Evolutionary conservation across 2,888 invertebrate species (phyloP), one percentile per base, ranked within the genome.

Genomic region (Parnassius mnemosyne): DNA sequence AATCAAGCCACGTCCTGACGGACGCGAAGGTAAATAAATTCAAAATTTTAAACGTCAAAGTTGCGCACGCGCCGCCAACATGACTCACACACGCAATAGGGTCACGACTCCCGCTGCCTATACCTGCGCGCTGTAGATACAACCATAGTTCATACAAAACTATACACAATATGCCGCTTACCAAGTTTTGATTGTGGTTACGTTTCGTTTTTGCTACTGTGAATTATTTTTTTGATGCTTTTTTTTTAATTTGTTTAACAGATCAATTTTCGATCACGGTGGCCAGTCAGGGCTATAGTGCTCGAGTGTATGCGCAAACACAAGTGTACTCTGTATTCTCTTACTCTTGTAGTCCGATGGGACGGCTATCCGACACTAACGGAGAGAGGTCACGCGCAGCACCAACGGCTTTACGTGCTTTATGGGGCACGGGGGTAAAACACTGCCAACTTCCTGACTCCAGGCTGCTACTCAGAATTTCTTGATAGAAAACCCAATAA

Each of bases 1-100:
- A 49, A 57, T 57, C 46, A 57, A 50, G 44, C 20, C 41, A 65
- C 66, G 56, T 65, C 42, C 60, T 54, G 58, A 66, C 67, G 68
- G 76, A 79, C 78, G 76, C 79, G 76, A 78, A 83, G 83, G 80
- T 76, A 71, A 66, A 81, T 83, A 78, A 77, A 84, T 84, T 83
- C 84, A 81, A 89, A 88, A 62, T 86, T 88, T 84, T 84, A 79
- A 87, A 84, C 85, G 79, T 84, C 80, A 81, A 76, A 80, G 77
- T 75, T 77, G 82, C 84, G 89, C 88, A 87, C 89, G 89, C 89
- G 89, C 83, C 84, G 78, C 74, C 65, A 70, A 73, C 84, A 81
- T 90, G 90, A 89, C 77, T 89, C 90, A 89, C 82, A 79, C 78
- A 79, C 83, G 82, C 89, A 90, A 89, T 85, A 89, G 87, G 89